These are phyloP conservation scores for Drosophila conformis DNA, from an alignment of 2,888 invertebrate species.

Conservation along the genomic window DNA sequence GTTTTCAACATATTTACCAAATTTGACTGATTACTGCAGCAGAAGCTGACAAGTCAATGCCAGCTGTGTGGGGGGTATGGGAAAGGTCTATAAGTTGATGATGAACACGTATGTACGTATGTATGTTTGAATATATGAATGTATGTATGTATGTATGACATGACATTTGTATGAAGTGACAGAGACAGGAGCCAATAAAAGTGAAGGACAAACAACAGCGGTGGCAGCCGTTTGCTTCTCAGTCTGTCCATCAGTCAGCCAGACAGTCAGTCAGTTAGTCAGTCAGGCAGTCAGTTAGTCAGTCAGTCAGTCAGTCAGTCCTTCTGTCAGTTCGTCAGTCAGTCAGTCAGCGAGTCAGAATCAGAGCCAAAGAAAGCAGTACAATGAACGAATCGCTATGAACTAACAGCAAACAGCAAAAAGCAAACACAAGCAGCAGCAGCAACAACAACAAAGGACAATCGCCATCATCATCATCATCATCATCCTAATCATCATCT, in stretches of 20 bases:
- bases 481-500: conserved; percentile 9
- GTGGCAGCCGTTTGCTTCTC: conserved; percentile 23
- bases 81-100: not conserved
- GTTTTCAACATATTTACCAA: conserved; percentile 17
- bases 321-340: conserved; percentile 29
- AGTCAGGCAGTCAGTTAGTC: conserved; percentile 35
- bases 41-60: conserved; percentile 8
- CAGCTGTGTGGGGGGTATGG: not conserved
- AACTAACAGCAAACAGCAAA: conserved; percentile 35
- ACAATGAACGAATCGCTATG: conserved; percentile 49
- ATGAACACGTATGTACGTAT: not conserved
- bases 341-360: conserved; percentile 25
- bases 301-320: conserved; percentile 28
- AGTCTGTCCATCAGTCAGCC: conserved; percentile 3
- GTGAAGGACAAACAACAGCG: conserved; percentile 21
- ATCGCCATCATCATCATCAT: conserved; percentile 22
- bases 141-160: not conserved
- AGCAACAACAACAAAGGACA: conserved; percentile 23
- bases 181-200: conserved; percentile 28
- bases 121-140: not conserved
- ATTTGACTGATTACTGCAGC: conserved; percentile 19
- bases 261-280: not conserved
- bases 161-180: conserved; percentile 17
- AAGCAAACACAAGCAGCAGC: conserved; percentile 24
- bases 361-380: conserved; percentile 34